phyloP scores from a whole-genome alignment of 1,140 invertebrate species.

The Trypoxylus dichotomus region DNA sequence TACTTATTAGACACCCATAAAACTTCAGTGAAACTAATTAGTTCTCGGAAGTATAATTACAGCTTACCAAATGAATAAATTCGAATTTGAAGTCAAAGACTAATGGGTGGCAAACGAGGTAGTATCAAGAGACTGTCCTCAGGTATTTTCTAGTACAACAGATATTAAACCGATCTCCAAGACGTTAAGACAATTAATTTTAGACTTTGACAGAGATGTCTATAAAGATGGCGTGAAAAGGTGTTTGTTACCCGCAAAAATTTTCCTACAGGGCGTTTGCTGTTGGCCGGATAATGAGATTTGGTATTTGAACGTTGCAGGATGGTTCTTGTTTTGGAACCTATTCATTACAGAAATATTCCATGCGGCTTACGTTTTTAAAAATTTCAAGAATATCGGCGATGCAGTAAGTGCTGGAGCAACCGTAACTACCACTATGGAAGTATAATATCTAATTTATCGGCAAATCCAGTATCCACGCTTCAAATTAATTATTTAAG shows the following conservation, averaged over 20 bases:
- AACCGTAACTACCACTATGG: constrained; percentile 17
- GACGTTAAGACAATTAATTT: background rate
- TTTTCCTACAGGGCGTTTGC: background rate
- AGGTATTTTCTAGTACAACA: background rate
- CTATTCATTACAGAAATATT: background rate
- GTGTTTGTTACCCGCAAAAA: background rate
- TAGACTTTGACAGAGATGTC: constrained; percentile 11
- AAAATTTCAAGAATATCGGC: background rate
- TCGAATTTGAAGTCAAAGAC: too few species aligned
- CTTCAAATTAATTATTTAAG: background rate
- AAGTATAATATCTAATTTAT: constrained; percentile 2
- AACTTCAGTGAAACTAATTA: background rate
- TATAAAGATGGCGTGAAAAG: background rate
- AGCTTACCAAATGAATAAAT: too few species aligned
- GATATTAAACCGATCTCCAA: background rate
- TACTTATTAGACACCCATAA: background rate
- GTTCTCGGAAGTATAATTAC: background rate
- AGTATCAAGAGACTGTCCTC: background rate
- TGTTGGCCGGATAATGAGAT: constrained; percentile 8
- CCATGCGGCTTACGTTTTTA: background rate
- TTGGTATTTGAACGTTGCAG: background rate
- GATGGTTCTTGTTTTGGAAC: background rate
- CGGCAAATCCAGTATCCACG: background rate
- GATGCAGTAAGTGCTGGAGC: background rate
- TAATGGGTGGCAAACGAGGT: too few species aligned